These are phyloP conservation scores for Halictus ligatus DNA, from an alignment of 2,888 invertebrate species.

Conservation along the genomic window DNA sequence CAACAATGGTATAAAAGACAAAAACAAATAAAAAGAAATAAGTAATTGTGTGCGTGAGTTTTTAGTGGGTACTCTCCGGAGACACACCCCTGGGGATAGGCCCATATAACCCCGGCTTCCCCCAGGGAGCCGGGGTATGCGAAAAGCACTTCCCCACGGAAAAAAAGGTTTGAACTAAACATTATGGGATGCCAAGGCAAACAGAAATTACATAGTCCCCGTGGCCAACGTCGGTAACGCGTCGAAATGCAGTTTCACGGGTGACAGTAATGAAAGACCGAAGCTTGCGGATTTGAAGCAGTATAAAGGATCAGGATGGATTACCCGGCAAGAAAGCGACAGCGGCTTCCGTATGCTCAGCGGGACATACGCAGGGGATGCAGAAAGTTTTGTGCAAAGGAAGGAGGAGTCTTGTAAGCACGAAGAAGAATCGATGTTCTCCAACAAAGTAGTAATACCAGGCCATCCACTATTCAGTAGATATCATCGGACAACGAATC, in stretches of 20 bases:
- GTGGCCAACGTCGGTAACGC: background rate
- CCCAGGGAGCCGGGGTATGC: too few species aligned
- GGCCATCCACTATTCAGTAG: conserved; percentile 45
- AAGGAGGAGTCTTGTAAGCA: conserved; percentile 48
- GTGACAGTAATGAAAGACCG: conserved; percentile 43
- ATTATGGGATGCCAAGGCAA: background rate
- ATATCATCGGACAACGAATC: conserved; percentile 45
- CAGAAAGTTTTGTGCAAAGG: conserved; percentile 47
- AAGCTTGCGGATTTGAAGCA: conserved; percentile 44
- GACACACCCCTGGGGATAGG: too few species aligned
- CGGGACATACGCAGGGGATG: conserved; percentile 55
- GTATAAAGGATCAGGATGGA: conserved; percentile 58
- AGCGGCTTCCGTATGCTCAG: conserved; percentile 42
- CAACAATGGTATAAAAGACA: too few species aligned
- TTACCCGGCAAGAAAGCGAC: conserved; percentile 43
- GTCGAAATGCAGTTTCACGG: background rate
- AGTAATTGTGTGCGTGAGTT: too few species aligned
- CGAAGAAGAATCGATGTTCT: conserved; percentile 63
- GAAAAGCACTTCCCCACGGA: too few species aligned
- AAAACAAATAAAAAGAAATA: too few species aligned
- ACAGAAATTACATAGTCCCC: conserved; percentile 5
- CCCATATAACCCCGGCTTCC: too few species aligned
- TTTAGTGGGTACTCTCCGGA: too few species aligned
- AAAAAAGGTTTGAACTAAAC: background rate
- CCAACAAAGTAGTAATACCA: conserved; percentile 59